Conservation (phyloP, 2,888 invertebrate genomes). For the Parochlus steinenii region DNA sequence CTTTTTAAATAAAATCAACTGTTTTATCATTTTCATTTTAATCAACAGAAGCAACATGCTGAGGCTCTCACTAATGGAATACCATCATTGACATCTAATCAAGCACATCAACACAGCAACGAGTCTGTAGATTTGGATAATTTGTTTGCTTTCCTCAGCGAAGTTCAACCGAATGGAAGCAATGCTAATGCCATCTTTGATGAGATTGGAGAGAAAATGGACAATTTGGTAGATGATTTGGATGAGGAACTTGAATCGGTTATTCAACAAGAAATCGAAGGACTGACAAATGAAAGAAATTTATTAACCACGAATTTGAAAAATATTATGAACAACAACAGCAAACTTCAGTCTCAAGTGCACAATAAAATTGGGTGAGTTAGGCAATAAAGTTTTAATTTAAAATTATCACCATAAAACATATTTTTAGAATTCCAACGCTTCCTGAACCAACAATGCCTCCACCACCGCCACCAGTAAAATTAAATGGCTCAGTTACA, state of each 20-base stretch:
- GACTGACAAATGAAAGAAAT: slow-evolving; percentile 29
- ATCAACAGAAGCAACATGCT: slow-evolving; percentile 13
- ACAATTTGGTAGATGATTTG: slow-evolving; percentile 62
- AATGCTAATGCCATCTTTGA: slow-evolving; percentile 52
- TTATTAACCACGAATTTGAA: too few species aligned
- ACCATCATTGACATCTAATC: slow-evolving; percentile 17
- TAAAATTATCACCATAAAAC: background rate
- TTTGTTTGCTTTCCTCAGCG: slow-evolving; percentile 76
- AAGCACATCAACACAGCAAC: slow-evolving; percentile 27
- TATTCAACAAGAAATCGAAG: slow-evolving; percentile 43
- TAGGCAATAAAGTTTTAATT: background rate
- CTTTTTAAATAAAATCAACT: slow-evolving; percentile 15
- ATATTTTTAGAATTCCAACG: slow-evolving; percentile 39
- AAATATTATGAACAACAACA: slow-evolving; percentile 14
- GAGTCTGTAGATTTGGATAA: slow-evolving; percentile 79
- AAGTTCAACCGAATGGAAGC: slow-evolving; percentile 42
- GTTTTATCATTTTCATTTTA: slow-evolving; percentile 14
- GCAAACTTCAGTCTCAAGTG: slow-evolving; percentile 13
- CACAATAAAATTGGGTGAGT: slow-evolving; percentile 5
- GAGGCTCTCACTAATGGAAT: slow-evolving; percentile 17
- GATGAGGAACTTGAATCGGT: slow-evolving; percentile 59
- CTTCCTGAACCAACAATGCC: slow-evolving; percentile 63
- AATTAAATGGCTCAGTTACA: slow-evolving; percentile 12
- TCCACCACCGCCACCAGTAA: slow-evolving; percentile 46
- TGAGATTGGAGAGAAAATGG: slow-evolving; percentile 73